Percentiles rank a stretch among this genome's conserved stretches.
Conservation (phyloP, 2,113 vertebrate genomes). For the Pristiophorus japonicus region DNA sequence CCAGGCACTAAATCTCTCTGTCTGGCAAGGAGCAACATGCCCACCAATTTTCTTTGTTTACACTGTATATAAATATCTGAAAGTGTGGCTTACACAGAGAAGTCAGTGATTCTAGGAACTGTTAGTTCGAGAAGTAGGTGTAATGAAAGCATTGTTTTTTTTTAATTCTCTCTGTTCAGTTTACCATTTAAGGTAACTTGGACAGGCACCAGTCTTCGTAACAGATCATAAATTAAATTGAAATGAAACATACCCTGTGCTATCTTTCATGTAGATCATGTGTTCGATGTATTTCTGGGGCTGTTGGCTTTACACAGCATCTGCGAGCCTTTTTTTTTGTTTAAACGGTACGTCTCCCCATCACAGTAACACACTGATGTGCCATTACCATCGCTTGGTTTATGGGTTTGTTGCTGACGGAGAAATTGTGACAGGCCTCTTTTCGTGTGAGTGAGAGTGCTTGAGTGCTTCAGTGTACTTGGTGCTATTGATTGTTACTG, state of each 20-base stretch:
- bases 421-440: background rate
- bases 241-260: background rate
- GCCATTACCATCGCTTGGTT: background rate
- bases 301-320: background rate
- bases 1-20: conserved; percentile 16
- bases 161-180: too few species aligned
- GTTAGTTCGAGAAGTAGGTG: conserved; percentile 11
- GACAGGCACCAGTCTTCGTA: conserved; percentile 20
- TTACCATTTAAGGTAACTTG: conserved; percentile 31
- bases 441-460: background rate
- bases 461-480: background rate
- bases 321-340: background rate
- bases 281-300: background rate
- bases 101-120: conserved; percentile 21
- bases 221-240: conserved; percentile 21
- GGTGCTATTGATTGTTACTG: background rate
- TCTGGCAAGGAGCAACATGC: conserved; percentile 25
- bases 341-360: background rate
- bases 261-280: background rate
- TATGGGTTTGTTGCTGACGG: background rate
- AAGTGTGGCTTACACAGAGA: background rate
- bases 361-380: background rate
- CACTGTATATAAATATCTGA: conserved; percentile 17
- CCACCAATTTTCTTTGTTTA: background rate
- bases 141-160: background rate